Base-by-base conservation (phyloP, 2,888 invertebrate genomes). In the Cheilosia urbana region DNA sequence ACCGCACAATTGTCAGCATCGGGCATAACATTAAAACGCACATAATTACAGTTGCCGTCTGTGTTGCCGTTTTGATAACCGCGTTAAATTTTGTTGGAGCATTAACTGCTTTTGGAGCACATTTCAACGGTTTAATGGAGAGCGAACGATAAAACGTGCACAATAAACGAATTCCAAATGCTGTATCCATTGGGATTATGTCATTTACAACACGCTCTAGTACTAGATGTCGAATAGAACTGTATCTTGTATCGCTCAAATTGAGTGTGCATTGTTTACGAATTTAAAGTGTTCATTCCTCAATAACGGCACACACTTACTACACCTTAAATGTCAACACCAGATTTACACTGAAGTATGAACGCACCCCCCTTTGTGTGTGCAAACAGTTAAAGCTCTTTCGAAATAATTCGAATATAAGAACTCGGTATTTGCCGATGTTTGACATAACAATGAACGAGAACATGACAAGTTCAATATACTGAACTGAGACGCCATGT, bases 41-140 rank as follows among this genome's bases (percentile, higher is more conserved):
- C 24, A 34, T 49, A 66, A 66, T 51, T 75, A 75, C 65, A 65
- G 47, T 60, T 66, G 1, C 66, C 30, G 24, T 51, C 34, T 68
- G 60, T 40, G 60, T 60, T n/a, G n/a, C n/a, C n/a, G n/a, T n/a
- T n/a, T 76, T 76, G 42, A 76, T 76, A 76, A 53, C 58, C 66
- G 24, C 60, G 76, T 68, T 68, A 58, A 60, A 42, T 68, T 68
- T 76, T 57, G 65, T 75, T 60, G 40, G 17, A 7, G 51, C 49
- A 60, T 76, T 51, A 76, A 51, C 51, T 53, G 58, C 60, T 60
- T 58, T 42, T 53, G 37, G 60, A 68, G 60, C 42, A 42, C 42
- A 76, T 51, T 76, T 76, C 51, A 40, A 42, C 5, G 47, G 49
- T 65, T 66, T 51, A 68, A 51, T 76, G 66, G 42, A 60, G 53